Evolutionary conservation across 2,113 vertebrate species (phyloP).

Genomic region (Rhynchopsitta pachyrhyncha): DNA sequence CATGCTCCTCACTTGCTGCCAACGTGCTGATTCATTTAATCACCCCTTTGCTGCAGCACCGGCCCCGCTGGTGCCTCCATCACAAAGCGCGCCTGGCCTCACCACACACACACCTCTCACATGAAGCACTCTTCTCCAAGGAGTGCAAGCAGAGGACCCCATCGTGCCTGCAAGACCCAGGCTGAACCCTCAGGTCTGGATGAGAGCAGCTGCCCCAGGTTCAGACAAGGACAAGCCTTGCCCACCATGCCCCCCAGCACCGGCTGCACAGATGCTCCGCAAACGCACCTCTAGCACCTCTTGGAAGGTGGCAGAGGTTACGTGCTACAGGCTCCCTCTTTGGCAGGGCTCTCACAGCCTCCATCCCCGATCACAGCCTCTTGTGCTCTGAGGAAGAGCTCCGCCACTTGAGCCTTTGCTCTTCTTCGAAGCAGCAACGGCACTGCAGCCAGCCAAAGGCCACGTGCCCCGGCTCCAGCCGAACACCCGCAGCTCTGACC

Average conservation of each 20-base stretch:
- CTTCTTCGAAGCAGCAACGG: background rate
- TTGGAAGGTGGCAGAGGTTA: background rate
- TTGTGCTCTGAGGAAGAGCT: fast-evolving
- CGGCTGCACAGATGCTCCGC: fast-evolving
- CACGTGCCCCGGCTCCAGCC: background rate
- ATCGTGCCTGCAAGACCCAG: background rate
- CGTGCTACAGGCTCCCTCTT: background rate
- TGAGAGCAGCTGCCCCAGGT: background rate
- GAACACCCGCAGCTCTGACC: background rate
- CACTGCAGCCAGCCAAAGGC: background rate
- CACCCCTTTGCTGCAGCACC: background rate
- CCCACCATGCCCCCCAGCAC: fast-evolving
- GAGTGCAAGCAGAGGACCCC: background rate
- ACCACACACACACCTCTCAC: background rate
- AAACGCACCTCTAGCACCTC: background rate
- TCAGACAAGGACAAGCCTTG: background rate
- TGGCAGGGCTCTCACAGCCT: background rate
- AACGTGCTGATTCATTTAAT: background rate
- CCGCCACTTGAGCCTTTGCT: background rate
- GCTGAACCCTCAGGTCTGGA: background rate
- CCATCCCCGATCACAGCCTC: background rate
- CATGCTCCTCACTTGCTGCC: fast-evolving
- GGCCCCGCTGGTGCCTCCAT: background rate
- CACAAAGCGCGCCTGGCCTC: background rate
- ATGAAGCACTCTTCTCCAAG: background rate